Evolutionary conservation across 1,140 invertebrate species (phyloP).

Genomic region (Cydia amplana): DNA sequence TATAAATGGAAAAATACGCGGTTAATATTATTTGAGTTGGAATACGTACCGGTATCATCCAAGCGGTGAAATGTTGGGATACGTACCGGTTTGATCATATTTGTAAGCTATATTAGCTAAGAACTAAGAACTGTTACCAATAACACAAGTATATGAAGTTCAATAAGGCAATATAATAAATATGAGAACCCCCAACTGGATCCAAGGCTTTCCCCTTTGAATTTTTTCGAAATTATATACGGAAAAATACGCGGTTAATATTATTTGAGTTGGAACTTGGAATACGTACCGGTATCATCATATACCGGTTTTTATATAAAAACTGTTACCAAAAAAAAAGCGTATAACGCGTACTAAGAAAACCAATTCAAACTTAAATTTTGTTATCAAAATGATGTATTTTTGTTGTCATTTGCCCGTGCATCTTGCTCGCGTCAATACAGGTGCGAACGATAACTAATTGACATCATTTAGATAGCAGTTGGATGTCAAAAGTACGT

Average conservation of each 20-base stretch:
- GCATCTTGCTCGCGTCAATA: too few relatives aligned
- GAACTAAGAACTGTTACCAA: too few relatives aligned
- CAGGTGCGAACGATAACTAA: too few relatives aligned
- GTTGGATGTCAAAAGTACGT: too few relatives aligned
- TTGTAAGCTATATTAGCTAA: neutral
- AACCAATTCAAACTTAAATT: too few relatives aligned
- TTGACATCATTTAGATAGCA: too few relatives aligned
- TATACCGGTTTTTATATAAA: neutral
- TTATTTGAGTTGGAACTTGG: neutral
- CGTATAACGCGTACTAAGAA: too few relatives aligned
- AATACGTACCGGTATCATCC: neutral
- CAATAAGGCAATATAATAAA: constrained; percentile 22
- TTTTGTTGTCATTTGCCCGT: too few relatives aligned
- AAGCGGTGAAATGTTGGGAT: neutral
- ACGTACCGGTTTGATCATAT: neutral
- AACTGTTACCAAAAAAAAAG: too few relatives aligned
- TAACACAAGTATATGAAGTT: too few relatives aligned
- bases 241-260: neutral
- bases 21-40: neutral
- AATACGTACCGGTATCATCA: neutral
- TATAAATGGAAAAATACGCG: neutral
- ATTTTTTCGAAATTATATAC: neutral
- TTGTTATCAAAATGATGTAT: too few relatives aligned
- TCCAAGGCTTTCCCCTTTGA: neutral
- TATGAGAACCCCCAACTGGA: constrained; percentile 14